Base-by-base conservation (phyloP, 2,888 invertebrate species). In the Digitonthophagus gazella region DNA sequence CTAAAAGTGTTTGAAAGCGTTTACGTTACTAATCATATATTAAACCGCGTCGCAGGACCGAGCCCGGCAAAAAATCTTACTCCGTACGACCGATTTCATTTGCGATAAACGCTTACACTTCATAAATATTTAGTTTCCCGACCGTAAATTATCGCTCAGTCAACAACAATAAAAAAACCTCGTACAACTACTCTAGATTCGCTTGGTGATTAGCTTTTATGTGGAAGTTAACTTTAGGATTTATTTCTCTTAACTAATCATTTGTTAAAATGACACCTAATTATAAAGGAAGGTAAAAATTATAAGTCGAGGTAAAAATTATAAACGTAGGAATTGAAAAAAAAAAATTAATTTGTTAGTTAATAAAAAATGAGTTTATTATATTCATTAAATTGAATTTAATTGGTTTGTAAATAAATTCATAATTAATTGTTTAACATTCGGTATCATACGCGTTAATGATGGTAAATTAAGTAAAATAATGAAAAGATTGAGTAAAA, bases 1-100 rank as follows among this genome's bases (percentile, higher is more conserved):
- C 58, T 58, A 68, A 68, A 65, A 57, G 65, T 19, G 20, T 58
- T 68, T 68, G 28, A 58, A 68, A 68, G 58, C 65, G 58, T 65
- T 68, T 68, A 65, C 65, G 44, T 58, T 65, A 68, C 68, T 68
- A 68, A 68, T 68, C 68, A 65, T 61, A 61, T 61, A 61, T 61
- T 61, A 61, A 44, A 44, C 28, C 11, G 28, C 11, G 28, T n/a
- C 28, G 28, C 28, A 8, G 28, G n/a, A 6, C 28, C 6, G 28
- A 44, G 28, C 11, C 28, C 28, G 28, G 28, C 28, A 44, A 44
- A 44, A 44, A 44, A 44, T 44, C 28, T 44, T 44, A 44, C 28
- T 44, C 28, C 3, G 3, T 44, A 44, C 8, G 28, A 44, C 28
- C 28, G 28, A 44, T 44, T 44, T 44, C 28, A 44, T 44, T 44